These are phyloP conservation scores for Harpagifer antarcticus DNA, from an alignment of 2,797 vertebrate genomes.

Conservation along the genomic window DNA sequence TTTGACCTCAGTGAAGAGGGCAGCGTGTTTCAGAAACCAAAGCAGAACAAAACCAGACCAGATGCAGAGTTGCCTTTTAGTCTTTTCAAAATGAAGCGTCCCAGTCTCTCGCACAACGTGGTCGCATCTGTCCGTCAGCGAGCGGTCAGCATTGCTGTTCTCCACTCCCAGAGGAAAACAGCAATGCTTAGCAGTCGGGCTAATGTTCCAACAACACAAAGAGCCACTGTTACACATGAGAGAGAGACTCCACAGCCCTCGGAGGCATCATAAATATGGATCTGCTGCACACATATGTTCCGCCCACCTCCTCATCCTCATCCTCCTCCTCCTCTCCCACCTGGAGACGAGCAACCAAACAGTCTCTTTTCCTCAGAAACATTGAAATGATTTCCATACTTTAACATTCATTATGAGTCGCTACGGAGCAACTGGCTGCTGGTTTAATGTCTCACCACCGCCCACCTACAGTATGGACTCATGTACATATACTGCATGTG, in stretches of 20 bases:
- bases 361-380: conserved; percentile 55
- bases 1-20: conserved; percentile 38
- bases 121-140: conserved; percentile 42
- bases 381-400: conserved; percentile 73
- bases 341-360: conserved; percentile 65
- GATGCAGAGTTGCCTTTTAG: conserved; percentile 33
- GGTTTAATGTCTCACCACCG: conserved; percentile 59
- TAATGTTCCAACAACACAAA: conserved; percentile 67
- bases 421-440: conserved; percentile 57
- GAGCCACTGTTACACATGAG: conserved; percentile 61
- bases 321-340: conserved; percentile 54
- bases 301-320: conserved; percentile 51
- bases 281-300: conserved; percentile 68
- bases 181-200: conserved; percentile 40
- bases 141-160: background rate
- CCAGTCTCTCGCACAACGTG: conserved; percentile 16
- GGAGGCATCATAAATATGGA: conserved; percentile 69
- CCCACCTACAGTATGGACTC: conserved; percentile 78
- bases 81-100: conserved; percentile 36
- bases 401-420: conserved; percentile 70
- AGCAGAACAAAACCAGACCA: conserved; percentile 56
- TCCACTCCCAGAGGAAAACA: conserved; percentile 27
- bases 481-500: conserved; percentile 42
- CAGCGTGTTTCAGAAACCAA: conserved; percentile 48
- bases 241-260: conserved; percentile 54